phyloP scores from a whole-genome alignment of 2,113 vertebrate species.

The Coryphaenoides rupestris region DNA sequence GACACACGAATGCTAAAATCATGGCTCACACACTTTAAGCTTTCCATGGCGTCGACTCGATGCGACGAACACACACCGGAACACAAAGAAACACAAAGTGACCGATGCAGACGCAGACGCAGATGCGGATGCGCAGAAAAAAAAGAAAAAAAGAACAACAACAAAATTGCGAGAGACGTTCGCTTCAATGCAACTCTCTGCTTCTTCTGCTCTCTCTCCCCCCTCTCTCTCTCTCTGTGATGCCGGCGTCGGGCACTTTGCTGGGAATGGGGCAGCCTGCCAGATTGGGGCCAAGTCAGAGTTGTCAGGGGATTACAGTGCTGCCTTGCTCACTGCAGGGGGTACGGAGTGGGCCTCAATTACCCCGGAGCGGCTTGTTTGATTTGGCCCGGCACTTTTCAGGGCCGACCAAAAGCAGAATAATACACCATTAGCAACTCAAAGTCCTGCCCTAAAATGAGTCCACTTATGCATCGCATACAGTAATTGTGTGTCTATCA shows the following conservation, averaged over 20 bases:
- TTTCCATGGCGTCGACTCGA: neutral
- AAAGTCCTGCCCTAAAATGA: conserved; percentile 71
- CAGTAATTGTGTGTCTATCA: conserved; percentile 74
- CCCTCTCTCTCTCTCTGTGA: conserved; percentile 56
- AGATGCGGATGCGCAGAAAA: conserved; percentile 27
- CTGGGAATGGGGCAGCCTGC: conserved; percentile 74
- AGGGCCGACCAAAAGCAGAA: conserved; percentile 74
- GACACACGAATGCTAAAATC: no score
- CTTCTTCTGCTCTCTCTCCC: conserved; percentile 57
- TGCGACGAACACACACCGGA: conserved; percentile 16
- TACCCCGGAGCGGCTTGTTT: conserved; percentile 73
- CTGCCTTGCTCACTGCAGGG: conserved; percentile 74
- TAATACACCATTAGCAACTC: conserved; percentile 75
- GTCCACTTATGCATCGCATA: conserved; percentile 72
- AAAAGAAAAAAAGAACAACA: conserved; percentile 48
- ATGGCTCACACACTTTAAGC: neutral
- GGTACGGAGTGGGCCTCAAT: conserved; percentile 73
- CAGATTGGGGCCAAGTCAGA: conserved; percentile 74
- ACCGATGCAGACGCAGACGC: conserved; percentile 9
- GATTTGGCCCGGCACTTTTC: conserved; percentile 72
- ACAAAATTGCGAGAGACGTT: conserved; percentile 46
- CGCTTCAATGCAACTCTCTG: conserved; percentile 55
- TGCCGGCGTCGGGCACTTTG: conserved; percentile 59
- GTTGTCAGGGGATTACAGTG: conserved; percentile 75
- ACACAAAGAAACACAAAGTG: conserved; percentile 25